Base-by-base conservation (phyloP, 2,888 invertebrate genomes). In the Idaea straminata region DNA sequence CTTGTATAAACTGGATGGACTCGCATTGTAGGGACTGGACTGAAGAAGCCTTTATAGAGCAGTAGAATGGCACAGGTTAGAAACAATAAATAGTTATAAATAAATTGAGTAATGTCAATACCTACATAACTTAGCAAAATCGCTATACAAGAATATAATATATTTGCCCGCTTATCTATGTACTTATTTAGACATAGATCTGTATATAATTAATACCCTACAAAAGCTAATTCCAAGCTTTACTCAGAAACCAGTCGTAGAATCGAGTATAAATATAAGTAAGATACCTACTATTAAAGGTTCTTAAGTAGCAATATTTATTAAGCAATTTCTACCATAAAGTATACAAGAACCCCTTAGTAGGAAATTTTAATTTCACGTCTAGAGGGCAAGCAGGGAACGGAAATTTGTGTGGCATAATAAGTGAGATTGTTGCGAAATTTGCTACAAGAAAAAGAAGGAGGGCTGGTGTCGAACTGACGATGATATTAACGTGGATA, bases 381-480 rank as follows among this genome's bases (percentile, higher is more conserved):
- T 91, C 88, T 88, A 84, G 86, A 89, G 81, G 84, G 85, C 85
- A 83, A 85, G 85, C 86, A 87, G 86, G 88, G 87, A 84, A 84
- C 87, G 88, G 90, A 92, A 89, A 92, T 92, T 92, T 92, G 92
- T 92, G 92, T 92, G 92, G 92, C 92, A 92, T 92, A 92, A 92
- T 92, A 92, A 92, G 92, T 92, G 91, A 92, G 92, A 92, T 92
- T 92, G 92, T 92, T 92, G 92, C 92, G 89, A 92, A 92, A 91
- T 92, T 92, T 92, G 92, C 87, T 92, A 91, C 91, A 91, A 92
- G 92, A 91, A 92, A 92, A 92, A 92, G 92, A 91, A 92, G 87
- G 90, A 92, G 91, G 92, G 92, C 89, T 83, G 83, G 82, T 82
- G 81, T 81, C 81, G 80, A 78, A 78, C 77, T 72, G 72, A 61